These are phyloP conservation scores for Gavialis gangeticus DNA, from an alignment of 2,113 vertebrate genomes.

Conservation along the genomic window DNA sequence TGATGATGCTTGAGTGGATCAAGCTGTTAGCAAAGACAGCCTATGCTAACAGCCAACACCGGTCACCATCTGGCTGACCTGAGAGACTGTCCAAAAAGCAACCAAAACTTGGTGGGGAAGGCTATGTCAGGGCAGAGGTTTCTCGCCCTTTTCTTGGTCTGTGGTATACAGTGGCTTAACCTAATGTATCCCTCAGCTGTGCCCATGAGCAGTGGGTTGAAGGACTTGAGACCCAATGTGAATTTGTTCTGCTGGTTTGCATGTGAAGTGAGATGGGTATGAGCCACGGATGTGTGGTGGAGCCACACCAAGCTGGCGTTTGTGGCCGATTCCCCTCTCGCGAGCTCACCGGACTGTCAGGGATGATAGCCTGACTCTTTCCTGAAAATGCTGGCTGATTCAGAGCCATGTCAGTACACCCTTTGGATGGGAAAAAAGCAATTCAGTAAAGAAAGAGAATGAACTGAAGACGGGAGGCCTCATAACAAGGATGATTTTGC, in stretches of 20 bases:
- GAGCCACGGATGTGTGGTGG: not conserved
- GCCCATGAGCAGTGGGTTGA: not conserved
- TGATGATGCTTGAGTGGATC: fast-evolving
- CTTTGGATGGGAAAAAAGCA: fast-evolving
- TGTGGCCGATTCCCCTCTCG: not conserved
- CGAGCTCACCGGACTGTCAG: not conserved
- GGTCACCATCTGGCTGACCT: fast-evolving
- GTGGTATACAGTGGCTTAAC: not conserved
- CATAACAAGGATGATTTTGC: not conserved
- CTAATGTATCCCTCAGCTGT: not conserved
- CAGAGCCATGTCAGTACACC: not conserved
- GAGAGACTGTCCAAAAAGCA: not conserved
- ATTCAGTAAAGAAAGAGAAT: not conserved
- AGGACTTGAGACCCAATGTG: not conserved
- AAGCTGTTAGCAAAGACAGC: fast-evolving
- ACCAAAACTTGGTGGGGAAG: not conserved
- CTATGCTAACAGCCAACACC: fast-evolving
- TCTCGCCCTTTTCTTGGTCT: not conserved
- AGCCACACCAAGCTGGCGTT: not conserved
- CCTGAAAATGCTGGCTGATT: fast-evolving
- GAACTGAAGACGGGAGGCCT: not conserved
- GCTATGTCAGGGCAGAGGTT: not conserved
- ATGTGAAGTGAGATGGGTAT: not conserved
- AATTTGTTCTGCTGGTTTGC: not conserved
- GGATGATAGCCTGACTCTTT: not conserved